Evolutionary conservation across 1,140 invertebrate species (phyloP).

Genomic region (Medauroidea extradentata): DNA sequence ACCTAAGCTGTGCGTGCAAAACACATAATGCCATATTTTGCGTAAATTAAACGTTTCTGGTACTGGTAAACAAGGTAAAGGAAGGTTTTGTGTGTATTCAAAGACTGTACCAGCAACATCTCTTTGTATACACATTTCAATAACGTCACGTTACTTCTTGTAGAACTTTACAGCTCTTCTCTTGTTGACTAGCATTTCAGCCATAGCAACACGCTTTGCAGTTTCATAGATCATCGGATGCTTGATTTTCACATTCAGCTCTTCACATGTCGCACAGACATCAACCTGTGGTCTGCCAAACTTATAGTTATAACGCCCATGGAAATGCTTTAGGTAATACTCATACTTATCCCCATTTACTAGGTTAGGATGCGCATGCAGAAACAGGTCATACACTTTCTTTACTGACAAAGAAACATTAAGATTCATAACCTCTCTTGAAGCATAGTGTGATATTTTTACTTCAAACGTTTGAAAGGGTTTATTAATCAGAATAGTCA

Average conservation of each 20-base stretch:
- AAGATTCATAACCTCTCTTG: slow-evolving; percentile 29
- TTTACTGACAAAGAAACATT: slow-evolving; percentile 29
- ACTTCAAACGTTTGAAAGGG: too few species aligned
- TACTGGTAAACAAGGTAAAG: too few species aligned
- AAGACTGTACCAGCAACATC: slow-evolving; percentile 17
- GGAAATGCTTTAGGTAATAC: slow-evolving; percentile 30
- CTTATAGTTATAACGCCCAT: slow-evolving; percentile 24
- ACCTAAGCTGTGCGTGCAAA: too few species aligned
- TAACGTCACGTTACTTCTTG: too few species aligned
- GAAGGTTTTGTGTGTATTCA: too few species aligned
- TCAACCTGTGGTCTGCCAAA: slow-evolving; percentile 33
- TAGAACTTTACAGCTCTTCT: slow-evolving; percentile 31
- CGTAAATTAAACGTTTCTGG: too few species aligned
- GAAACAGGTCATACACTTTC: slow-evolving; percentile 33
- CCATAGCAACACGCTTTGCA: slow-evolving; percentile 27
- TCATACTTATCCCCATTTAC: slow-evolving; percentile 24
- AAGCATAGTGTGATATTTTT: neutral
- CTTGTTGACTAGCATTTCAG: slow-evolving; percentile 30
- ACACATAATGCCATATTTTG: too few species aligned
- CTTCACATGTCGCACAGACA: slow-evolving; percentile 26
- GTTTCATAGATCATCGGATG: slow-evolving; percentile 18
- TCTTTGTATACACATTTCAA: slow-evolving; percentile 20
- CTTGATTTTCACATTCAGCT: slow-evolving; percentile 7
- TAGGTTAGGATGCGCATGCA: slow-evolving; percentile 24
- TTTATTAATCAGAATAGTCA: too few species aligned